Evolutionary conservation across 1,140 invertebrate genomes (phyloP), one percentile per base, ranked within the genome.

Genomic region (Trissolcus basalis): DNA sequence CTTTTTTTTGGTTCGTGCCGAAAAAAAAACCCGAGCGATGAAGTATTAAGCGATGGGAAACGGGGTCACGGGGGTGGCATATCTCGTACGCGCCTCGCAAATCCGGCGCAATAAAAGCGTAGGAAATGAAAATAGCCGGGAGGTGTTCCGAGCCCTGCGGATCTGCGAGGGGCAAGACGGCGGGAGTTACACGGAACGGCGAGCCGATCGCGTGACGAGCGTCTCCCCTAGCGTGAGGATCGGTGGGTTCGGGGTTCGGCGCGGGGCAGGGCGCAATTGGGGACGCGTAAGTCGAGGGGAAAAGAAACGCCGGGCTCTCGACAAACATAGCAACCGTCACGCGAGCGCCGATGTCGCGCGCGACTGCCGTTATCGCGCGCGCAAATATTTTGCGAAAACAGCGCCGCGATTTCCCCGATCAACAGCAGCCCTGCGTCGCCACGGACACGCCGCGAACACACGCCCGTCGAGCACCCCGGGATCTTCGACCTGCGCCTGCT

Each of bases 301-400:
- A 65, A 71, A 56, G 41, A 4, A 33, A 48, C 41, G 53, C 32
- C 43, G 58, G 61, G 51, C 82, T 80, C 83, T 83, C 78, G 75
- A 82, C 83, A 86, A 86, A 86, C 84, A 86, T 83, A 85, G 83
- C 82, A 84, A 81, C 80, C 85, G 86, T 87, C 86, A 87, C 86
- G 86, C 85, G 81, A 86, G 74, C 84, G 81, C 60, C 82, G 84
- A 84, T 84, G 85, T 85, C 83, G 81, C 19, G 19, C 19, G 81
- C 19, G 19, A 1, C 48, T 19, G 55, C 2, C 55, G 61, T 65
- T 65, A 63, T 56, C 44, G 10, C 15, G 27, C 10, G 19, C 39
- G 54, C 72, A 59, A 69, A 75, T 64, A 64, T 75, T 75, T 69
- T 68, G 45, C 51, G 39, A 64, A 61, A 74, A 74, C 71, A 74